Conservation (phyloP, 2,888 invertebrate species). For the Ennomos erosarius region DNA sequence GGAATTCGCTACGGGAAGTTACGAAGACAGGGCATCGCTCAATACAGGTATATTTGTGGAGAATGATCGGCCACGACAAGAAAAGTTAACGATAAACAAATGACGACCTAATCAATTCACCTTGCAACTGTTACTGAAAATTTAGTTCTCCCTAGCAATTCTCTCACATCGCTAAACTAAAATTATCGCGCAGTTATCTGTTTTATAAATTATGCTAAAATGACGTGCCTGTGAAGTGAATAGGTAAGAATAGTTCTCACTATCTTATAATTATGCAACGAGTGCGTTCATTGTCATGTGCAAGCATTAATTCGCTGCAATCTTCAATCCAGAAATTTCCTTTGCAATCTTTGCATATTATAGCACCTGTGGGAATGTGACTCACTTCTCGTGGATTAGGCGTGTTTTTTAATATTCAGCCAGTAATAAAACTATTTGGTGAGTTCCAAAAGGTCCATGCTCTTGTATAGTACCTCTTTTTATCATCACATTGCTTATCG, state of each 20-base stretch:
- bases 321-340: background rate
- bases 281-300: slow-evolving; percentile 18
- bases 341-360: background rate
- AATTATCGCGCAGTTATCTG: slow-evolving; percentile 21
- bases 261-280: slow-evolving; percentile 24
- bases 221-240: slow-evolving; percentile 34
- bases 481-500: background rate
- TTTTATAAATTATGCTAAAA: slow-evolving; percentile 33
- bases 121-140: too few species aligned
- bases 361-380: background rate
- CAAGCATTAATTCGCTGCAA: slow-evolving; percentile 5
- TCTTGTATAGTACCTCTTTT: background rate
- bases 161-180: background rate
- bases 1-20: slow-evolving; percentile 60
- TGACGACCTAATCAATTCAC: background rate
- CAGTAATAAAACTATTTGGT: background rate
- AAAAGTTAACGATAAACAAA: slow-evolving; percentile 7
- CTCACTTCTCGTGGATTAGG: slow-evolving; percentile 13
- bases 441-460: too few species aligned
- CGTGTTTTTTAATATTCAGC: slow-evolving; percentile 9
- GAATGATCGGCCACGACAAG: slow-evolving; percentile 15
- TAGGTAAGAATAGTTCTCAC: slow-evolving; percentile 18
- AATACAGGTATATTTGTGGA: slow-evolving; percentile 63
- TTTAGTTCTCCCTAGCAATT: slow-evolving; percentile 11
- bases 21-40: slow-evolving; percentile 52